These are phyloP conservation scores for Drosophila takahashii DNA, from an alignment of 1,140 invertebrate genomes.

Conservation along the genomic window DNA sequence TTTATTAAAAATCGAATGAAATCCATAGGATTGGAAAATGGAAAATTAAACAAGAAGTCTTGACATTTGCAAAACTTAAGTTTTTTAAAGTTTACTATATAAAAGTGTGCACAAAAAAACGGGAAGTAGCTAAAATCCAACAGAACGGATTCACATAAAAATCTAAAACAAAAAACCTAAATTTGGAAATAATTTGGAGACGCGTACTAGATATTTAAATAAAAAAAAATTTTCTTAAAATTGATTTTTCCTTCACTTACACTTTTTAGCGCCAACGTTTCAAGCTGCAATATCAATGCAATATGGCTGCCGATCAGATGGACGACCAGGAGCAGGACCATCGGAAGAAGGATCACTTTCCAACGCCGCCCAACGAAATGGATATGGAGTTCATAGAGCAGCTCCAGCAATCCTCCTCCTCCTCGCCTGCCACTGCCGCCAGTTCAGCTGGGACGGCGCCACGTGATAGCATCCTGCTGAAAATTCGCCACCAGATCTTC, in stretches of 20 bases:
- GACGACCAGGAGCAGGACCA: constrained; percentile 9
- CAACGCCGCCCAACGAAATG: constrained; percentile 45
- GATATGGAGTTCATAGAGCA: constrained; percentile 65
- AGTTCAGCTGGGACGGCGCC: constrained; percentile 18
- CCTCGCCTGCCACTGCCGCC: constrained; percentile 6
- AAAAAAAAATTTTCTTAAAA: neutral
- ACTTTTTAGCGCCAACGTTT: constrained; percentile 47
- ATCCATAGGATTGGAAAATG: too few relatives aligned
- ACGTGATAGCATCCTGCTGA: constrained; percentile 73
- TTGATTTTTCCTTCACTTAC: neutral
- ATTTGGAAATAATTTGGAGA: too few relatives aligned
- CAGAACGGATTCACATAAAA: too few relatives aligned
- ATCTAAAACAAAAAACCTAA: too few relatives aligned
- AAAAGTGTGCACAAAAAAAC: too few relatives aligned
- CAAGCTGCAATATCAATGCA: constrained; percentile 34
- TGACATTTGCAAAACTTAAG: too few relatives aligned
- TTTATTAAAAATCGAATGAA: too few relatives aligned
- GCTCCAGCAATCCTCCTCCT: constrained; percentile 23
- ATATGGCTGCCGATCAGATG: constrained; percentile 6
- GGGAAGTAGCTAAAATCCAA: too few relatives aligned
- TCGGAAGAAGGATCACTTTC: constrained; percentile 3
- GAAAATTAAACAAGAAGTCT: too few relatives aligned
- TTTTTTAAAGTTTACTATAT: too few relatives aligned
- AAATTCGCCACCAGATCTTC: constrained; percentile 80
- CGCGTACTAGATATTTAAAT: too few relatives aligned